Evolutionary conservation across 30 jellyfish, hydroid and myxozoan genomes (phyloP).

Genomic region (Cassiopea andromeda): DNA sequence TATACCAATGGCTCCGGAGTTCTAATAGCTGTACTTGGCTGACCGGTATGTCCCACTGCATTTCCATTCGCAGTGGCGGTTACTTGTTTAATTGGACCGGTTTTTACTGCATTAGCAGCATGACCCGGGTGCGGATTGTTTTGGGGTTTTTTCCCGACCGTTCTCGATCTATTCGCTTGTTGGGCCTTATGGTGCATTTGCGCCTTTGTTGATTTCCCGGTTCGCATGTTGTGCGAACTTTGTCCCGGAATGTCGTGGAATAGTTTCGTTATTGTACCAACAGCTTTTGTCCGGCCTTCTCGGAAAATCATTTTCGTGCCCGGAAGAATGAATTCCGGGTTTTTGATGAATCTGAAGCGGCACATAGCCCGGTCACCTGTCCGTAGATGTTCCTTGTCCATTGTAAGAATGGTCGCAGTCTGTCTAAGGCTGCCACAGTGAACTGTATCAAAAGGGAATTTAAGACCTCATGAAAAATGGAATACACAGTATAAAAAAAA

Average conservation of each 20-base stretch:
- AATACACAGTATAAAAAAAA: no score
- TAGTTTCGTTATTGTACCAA: constrained; percentile 88
- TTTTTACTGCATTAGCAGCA: neutral
- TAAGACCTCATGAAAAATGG: neutral
- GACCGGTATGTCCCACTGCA: constrained; percentile 8
- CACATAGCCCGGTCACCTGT: constrained; percentile 97
- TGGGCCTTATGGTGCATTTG: constrained; percentile 95
- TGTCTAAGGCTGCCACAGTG: constrained; percentile 98
- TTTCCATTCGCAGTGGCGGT: constrained; percentile 19
- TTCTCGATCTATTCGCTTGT: constrained; percentile 68
- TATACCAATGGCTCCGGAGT: neutral
- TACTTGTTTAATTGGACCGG: neutral
- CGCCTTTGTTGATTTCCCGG: constrained; percentile 86
- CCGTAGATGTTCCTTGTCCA: constrained; percentile 91
- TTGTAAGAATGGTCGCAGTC: constrained; percentile 87
- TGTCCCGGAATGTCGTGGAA: constrained; percentile 83
- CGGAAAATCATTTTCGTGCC: constrained; percentile 98
- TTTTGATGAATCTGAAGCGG: constrained; percentile 89
- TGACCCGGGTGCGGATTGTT: neutral
- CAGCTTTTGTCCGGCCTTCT: constrained; percentile 99
- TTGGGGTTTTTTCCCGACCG: constrained; percentile 12
- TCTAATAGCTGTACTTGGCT: constrained; percentile 19
- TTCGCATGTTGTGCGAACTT: constrained; percentile 83
- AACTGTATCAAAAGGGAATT: constrained; percentile 40
- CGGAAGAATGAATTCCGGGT: constrained; percentile 85